Evolutionary conservation across 1,140 invertebrate genomes (phyloP).

Genomic region (Ips typographus): DNA sequence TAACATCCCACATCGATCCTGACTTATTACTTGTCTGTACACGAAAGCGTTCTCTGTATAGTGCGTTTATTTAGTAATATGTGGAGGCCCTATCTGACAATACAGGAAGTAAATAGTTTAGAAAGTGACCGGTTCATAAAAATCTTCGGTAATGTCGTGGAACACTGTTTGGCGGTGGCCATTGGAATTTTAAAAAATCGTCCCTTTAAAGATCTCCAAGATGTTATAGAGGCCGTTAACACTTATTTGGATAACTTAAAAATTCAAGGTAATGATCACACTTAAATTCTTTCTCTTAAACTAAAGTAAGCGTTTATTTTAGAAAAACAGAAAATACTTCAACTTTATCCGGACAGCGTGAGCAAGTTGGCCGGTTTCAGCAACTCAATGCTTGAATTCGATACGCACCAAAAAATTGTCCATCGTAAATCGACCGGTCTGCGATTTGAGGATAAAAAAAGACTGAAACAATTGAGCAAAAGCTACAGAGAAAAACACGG

Average conservation of each 20-base stretch:
- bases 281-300: constrained; percentile 14
- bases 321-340: constrained; percentile 61
- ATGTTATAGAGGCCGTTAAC: constrained; percentile 57
- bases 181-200: constrained; percentile 55
- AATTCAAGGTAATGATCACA: constrained; percentile 53
- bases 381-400: constrained; percentile 61
- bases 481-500: constrained; percentile 68
- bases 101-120: constrained; percentile 59
- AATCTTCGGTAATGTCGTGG: constrained; percentile 66
- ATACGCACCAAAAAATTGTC: constrained; percentile 61
- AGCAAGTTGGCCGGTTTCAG: constrained; percentile 59
- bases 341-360: constrained; percentile 66
- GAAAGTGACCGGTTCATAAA: constrained; percentile 59
- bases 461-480: constrained; percentile 58
- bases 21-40: no score
- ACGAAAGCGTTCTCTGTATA: no score
- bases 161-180: constrained; percentile 60
- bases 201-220: constrained; percentile 57
- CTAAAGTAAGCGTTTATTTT: constrained; percentile 37
- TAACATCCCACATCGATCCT: neutral
- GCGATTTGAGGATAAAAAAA: constrained; percentile 55
- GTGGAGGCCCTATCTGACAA: constrained; percentile 33
- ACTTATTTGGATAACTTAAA: constrained; percentile 60
- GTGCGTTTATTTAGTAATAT: constrained; percentile 1
- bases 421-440: constrained; percentile 55